These are phyloP conservation scores for Entelurus aequoreus DNA, from an alignment of 2,113 vertebrate genomes.

Conservation along the genomic window DNA sequence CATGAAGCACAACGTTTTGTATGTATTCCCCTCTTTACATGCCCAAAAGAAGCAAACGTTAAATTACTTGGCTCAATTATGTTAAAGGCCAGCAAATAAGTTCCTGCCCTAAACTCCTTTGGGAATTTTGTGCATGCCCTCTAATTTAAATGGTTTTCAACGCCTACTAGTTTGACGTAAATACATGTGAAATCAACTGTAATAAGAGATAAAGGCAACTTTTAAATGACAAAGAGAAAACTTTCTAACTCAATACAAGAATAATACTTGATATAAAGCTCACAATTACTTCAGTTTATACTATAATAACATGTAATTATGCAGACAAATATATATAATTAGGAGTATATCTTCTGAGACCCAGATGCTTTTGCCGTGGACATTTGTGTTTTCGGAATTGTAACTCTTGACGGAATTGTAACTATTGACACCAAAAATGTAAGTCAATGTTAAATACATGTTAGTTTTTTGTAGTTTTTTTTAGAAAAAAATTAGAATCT, in stretches of 20 bases:
- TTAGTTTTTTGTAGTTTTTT: too few species aligned
- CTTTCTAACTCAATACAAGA: neutral
- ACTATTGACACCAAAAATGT: too few species aligned
- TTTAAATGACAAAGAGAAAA: conserved; percentile 21
- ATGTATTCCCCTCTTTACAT: conserved; percentile 1
- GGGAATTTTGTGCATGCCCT: conserved; percentile 12
- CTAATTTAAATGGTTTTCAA: conserved; percentile 13
- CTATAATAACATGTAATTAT: too few species aligned
- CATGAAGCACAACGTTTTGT: neutral
- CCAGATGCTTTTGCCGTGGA: too few species aligned
- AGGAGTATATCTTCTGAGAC: neutral
- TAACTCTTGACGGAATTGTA: too few species aligned
- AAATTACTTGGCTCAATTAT: neutral
- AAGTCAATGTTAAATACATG: too few species aligned
- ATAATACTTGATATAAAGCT: neutral
- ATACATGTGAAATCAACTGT: conserved; percentile 19
- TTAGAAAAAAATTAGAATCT: too few species aligned
- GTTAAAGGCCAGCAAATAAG: conserved; percentile 1
- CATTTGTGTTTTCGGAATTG: too few species aligned
- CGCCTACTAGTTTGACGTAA: conserved; percentile 8
- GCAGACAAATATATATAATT: too few species aligned
- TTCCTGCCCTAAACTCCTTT: conserved; percentile 10
- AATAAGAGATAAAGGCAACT: conserved; percentile 13
- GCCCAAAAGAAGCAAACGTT: neutral
- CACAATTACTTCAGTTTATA: neutral